phyloP scores from a whole-genome alignment of 2,888 invertebrate genomes.

The Drosophila kuntzei region DNA sequence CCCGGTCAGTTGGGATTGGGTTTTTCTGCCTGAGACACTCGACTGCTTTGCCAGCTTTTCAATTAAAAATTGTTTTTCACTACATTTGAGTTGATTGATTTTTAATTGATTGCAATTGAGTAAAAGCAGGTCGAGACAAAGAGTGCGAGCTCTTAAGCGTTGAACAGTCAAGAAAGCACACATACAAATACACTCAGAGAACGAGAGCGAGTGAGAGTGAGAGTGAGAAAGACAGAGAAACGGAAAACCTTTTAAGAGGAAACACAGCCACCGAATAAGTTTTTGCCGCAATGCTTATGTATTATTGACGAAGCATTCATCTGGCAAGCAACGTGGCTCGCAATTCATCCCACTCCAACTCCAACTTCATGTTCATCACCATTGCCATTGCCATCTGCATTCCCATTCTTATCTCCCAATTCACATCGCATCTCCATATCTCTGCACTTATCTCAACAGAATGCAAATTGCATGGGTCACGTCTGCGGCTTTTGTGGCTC shows the following conservation, averaged over 20 bases:
- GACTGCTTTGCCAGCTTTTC: conserved; percentile 65
- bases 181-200: background rate
- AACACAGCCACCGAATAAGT: conserved; percentile 32
- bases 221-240: background rate
- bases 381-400: background rate
- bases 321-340: conserved; percentile 30
- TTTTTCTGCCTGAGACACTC: background rate
- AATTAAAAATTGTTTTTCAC: conserved; percentile 80
- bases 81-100: conserved; percentile 81
- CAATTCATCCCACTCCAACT: conserved; percentile 15
- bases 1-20: conserved; percentile 52
- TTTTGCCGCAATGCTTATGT: conserved; percentile 69
- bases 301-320: conserved; percentile 65
- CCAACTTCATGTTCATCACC: conserved; percentile 6
- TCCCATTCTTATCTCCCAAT: conserved; percentile 7
- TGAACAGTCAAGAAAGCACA: conserved; percentile 26
- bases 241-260: conserved; percentile 58
- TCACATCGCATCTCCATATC: conserved; percentile 20
- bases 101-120: conserved; percentile 79
- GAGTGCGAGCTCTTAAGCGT: conserved; percentile 40
- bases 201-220: background rate
- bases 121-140: conserved; percentile 52
- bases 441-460: conserved; percentile 36
- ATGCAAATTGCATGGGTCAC: conserved; percentile 73
- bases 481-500: conserved; percentile 71